Conservation (phyloP, 2,113 vertebrate species). For the Murina feae region DNA sequence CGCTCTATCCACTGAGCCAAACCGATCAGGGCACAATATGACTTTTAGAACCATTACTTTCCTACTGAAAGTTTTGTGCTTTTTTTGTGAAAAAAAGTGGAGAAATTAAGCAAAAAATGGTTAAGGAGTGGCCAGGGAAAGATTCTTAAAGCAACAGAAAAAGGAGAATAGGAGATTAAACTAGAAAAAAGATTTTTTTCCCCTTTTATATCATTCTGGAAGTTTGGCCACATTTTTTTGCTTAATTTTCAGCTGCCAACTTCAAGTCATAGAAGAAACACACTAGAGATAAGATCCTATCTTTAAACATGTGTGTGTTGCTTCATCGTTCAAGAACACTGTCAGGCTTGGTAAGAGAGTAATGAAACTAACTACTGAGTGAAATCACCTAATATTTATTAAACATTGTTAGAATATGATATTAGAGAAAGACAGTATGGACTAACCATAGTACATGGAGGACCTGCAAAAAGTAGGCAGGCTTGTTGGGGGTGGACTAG, state of each 20-base stretch:
- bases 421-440: background rate
- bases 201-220: background rate
- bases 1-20: too few relatives aligned
- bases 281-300: background rate
- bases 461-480: background rate
- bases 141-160: background rate
- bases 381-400: background rate
- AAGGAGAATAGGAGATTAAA: background rate
- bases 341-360: background rate
- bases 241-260: background rate
- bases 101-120: background rate
- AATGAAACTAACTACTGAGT: background rate
- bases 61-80: background rate
- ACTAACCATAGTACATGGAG: background rate
- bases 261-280: background rate
- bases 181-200: background rate
- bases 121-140: background rate
- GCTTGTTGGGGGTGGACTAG: background rate
- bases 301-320: background rate
- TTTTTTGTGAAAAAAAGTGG: background rate
- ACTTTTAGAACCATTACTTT: background rate
- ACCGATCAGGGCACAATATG: too few relatives aligned
- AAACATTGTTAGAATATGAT: background rate
- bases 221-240: background rate
- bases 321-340: background rate